phyloP scores from a whole-genome alignment of 2,113 vertebrate genomes.

The Chlorodrepanis virens region DNA sequence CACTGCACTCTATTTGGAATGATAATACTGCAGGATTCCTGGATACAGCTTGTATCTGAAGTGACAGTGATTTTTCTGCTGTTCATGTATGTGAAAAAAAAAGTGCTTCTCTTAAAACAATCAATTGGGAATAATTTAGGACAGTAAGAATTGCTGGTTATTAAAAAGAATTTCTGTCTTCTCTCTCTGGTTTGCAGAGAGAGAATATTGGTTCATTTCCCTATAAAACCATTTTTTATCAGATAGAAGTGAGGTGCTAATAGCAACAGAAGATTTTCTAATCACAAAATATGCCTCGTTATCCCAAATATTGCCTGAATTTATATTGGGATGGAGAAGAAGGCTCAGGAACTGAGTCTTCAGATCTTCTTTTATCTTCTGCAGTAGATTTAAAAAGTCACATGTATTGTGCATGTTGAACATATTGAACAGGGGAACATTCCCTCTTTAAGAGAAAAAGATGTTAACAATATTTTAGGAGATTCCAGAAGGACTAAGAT shows the following conservation, averaged over 20 bases:
- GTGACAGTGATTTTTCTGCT: not conserved
- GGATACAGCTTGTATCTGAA: not conserved
- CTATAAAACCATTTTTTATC: not conserved
- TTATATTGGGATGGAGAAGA: not conserved
- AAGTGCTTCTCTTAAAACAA: not conserved
- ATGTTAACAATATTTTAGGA: not conserved
- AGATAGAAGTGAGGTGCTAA: not conserved
- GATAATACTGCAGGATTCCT: not conserved
- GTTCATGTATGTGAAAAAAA: not conserved
- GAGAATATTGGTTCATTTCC: not conserved
- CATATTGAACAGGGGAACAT: not conserved
- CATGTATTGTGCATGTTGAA: not conserved
- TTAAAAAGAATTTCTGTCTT: not conserved
- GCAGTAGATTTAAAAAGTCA: not conserved
- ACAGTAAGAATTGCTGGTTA: not conserved
- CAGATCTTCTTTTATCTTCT: not conserved
- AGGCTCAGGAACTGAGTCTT: not conserved
- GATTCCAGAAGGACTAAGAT: not conserved
- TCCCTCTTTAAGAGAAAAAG: not conserved
- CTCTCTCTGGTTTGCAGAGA: not conserved
- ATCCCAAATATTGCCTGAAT: not conserved
- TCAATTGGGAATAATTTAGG: not conserved
- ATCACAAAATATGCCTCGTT: not conserved
- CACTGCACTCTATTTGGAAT: not conserved
- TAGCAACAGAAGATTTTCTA: not conserved